These are phyloP conservation scores for Thaumatotibia leucotreta DNA, from an alignment of 1,140 invertebrate genomes.

Conservation along the genomic window DNA sequence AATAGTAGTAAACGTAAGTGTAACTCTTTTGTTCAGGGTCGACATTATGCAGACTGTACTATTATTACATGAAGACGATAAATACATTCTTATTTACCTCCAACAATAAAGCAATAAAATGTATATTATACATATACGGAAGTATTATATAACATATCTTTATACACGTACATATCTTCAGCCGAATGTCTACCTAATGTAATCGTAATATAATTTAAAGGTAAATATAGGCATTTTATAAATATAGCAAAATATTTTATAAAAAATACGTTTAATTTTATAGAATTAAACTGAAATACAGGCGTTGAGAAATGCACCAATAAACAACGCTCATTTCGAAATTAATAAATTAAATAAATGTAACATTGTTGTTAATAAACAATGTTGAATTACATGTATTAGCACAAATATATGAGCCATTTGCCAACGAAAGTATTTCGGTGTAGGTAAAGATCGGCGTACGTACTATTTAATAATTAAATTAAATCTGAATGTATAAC, in stretches of 20 bases:
- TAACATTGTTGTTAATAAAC: neutral
- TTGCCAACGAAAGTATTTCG: slow-evolving; percentile 3
- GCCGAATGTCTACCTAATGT: slow-evolving; percentile 11
- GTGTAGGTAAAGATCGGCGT: slow-evolving; percentile 8
- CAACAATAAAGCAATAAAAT: slow-evolving; percentile 11
- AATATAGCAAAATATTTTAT: slow-evolving; percentile 14
- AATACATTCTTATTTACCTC: slow-evolving; percentile 5
- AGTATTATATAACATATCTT: slow-evolving; percentile 11
- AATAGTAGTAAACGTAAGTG: neutral
- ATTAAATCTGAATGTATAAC: slow-evolving; percentile 13
- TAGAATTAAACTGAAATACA: slow-evolving; percentile 12
- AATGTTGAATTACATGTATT: neutral
- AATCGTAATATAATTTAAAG: slow-evolving; percentile 12
- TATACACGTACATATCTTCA: slow-evolving; percentile 12
- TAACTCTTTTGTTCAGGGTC: neutral
- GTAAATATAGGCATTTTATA: slow-evolving; percentile 11
- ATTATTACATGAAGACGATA: slow-evolving; percentile 2
- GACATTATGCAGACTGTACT: slow-evolving; percentile 9
- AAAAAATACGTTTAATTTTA: slow-evolving; percentile 13
- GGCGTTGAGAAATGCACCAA: neutral
- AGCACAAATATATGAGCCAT: neutral
- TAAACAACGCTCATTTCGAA: neutral
- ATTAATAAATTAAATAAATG: neutral
- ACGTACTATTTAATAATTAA: slow-evolving; percentile 12
- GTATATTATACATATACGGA: slow-evolving; percentile 13